Base-by-base conservation (phyloP, 2,888 invertebrate species). In the Spatulosminthurus flaviceps region DNA sequence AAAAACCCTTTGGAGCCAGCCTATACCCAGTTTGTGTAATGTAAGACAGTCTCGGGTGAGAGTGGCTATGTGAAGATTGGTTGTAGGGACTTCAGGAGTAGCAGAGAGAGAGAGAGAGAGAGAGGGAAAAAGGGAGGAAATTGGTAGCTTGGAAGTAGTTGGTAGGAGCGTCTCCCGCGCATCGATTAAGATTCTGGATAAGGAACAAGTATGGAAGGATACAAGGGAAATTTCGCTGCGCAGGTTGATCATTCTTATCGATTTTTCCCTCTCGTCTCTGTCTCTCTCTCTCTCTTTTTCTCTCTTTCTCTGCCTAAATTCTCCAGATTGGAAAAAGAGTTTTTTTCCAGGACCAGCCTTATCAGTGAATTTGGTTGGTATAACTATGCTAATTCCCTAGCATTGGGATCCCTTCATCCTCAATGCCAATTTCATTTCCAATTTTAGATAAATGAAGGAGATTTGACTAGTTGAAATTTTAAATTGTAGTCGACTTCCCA, bases 141-240 rank as follows among this genome's bases (percentile, higher is more conserved):
- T 64, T 64, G 51, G 51, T 2, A 51, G 51, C n/a, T 19, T 41
- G 41, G 9, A 51, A 16, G 16, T 2, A 24, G 22, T 64, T 42
- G 64, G 67, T 28, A 42, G 64, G 26, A 43, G 74, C 26, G 81
- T 81, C 81, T 81, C 81, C 81, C 81, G 81, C 81, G 78, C 81
- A 81, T 81, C 81, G 81, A 81, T 81, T 81, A 79, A 81, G 79
- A 78, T 77, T 72, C 76, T 67, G 79, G 79, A 81, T 76, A 79
- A 79, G 79, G 69, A 79, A 76, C 79, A 74, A 78, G 76, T 76
- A 76, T 76, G 76, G 76, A 76, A 16, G 34, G 28, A 69, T 28
- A 34, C 28, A 34, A 29, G 69, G 34, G 34, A 71, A 69, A 42
- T 24, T 72, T 73, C 4, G 16, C 41, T 67, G 76, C 76, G 76